Conservation (phyloP, 1,140 invertebrate genomes). For the Aphidius gifuensis region DNA sequence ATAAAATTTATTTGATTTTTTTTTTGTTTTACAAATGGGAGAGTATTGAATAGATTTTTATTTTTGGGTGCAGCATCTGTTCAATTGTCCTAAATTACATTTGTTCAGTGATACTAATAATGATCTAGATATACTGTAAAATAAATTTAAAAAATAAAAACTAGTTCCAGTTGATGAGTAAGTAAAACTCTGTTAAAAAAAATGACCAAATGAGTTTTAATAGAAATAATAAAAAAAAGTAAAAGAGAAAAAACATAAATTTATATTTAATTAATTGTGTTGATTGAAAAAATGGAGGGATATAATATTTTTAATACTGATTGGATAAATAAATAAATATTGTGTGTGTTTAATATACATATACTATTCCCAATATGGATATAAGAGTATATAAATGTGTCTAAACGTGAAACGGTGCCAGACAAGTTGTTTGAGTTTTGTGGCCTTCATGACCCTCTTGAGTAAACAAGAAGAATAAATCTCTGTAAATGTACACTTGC, state of each 20-base stretch:
- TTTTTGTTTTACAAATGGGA: not conserved
- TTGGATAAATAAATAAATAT: not conserved
- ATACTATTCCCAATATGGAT: not conserved
- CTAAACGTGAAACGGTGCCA: constrained; percentile 3
- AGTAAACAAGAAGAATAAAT: not conserved
- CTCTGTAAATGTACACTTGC: too few species aligned
- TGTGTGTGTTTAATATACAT: not conserved
- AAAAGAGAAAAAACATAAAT: too few species aligned
- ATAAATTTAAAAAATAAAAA: not conserved
- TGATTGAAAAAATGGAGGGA: not conserved
- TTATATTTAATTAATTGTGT: not conserved
- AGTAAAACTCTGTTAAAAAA: not conserved
- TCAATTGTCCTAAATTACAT: not conserved
- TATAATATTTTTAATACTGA: not conserved
- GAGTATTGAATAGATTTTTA: not conserved
- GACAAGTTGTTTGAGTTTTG: not conserved
- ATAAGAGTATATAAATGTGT: not conserved
- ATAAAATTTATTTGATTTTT: not conserved
- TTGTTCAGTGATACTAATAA: not conserved
- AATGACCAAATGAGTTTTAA: not conserved
- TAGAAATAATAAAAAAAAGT: too few species aligned
- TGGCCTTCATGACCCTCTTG: constrained; percentile 3
- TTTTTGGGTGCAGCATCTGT: constrained; percentile 4
- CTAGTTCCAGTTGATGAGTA: not conserved
- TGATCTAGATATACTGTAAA: not conserved